Evolutionary conservation across 1,140 invertebrate genomes (phyloP).

Genomic region (Bicyclus anynana): DNA sequence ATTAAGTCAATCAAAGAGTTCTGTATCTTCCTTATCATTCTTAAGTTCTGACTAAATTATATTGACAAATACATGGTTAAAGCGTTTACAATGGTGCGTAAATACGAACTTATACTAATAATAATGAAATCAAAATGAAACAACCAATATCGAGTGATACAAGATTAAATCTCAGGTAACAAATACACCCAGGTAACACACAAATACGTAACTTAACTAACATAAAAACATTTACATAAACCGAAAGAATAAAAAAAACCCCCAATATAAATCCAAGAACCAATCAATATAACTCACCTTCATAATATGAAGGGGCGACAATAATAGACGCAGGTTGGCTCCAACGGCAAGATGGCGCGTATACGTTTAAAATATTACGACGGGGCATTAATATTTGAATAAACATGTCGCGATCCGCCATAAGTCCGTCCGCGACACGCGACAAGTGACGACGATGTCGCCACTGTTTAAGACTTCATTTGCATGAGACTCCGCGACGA

Average conservation of each 20-base stretch:
- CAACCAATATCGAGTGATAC: no score
- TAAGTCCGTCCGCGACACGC: constrained; percentile 38
- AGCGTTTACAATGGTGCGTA: no score
- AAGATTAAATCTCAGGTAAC: no score
- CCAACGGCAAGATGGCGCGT: constrained; percentile 28
- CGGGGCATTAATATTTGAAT: constrained; percentile 56
- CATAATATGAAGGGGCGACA: constrained; percentile 28
- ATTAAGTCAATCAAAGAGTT: no score
- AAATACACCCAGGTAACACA: no score
- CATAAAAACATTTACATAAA: neutral
- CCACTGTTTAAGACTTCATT: constrained; percentile 38
- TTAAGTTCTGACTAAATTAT: no score
- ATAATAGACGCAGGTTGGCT: constrained; percentile 18
- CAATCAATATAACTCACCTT: constrained; percentile 38
- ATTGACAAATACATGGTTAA: no score
- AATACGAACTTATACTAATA: no score
- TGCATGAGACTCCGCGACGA: constrained; percentile 11
- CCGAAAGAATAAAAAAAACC: neutral
- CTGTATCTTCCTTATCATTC: no score
- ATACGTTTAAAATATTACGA: constrained; percentile 56
- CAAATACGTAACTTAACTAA: neutral
- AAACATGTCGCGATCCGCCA: constrained; percentile 45
- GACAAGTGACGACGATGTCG: constrained; percentile 28
- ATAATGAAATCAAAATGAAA: no score
- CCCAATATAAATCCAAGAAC: constrained; percentile 18